A percentile compares a stretch with the other conserved stretches of the same genome.
These are phyloP conservation scores for Casuarius casuarius DNA, from an alignment of 2,113 vertebrate species.

Conservation along the genomic window DNA sequence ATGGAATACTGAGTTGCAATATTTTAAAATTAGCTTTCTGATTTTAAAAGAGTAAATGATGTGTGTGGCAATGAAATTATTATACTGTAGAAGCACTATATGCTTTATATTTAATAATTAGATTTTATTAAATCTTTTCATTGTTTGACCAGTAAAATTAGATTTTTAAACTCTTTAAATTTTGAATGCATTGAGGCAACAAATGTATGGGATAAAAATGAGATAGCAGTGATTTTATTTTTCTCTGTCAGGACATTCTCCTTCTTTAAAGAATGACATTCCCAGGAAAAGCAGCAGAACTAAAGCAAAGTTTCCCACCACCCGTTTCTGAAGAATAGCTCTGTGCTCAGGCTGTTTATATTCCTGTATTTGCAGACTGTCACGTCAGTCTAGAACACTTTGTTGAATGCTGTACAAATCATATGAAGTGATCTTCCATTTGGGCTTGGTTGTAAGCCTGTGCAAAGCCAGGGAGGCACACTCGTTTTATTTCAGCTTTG, in stretches of 20 bases:
- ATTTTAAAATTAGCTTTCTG: not conserved
- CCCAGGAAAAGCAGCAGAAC: not conserved
- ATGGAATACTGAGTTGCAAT: not conserved
- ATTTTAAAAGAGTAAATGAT: not conserved
- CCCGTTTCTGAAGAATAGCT: not conserved
- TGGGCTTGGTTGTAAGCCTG: not conserved
- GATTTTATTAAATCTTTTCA: not conserved
- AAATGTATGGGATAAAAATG: not conserved
- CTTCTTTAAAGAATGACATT: not conserved
- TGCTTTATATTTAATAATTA: not conserved
- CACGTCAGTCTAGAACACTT: not conserved
- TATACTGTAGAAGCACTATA: not conserved
- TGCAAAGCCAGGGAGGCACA: not conserved
- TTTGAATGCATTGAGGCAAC: not conserved
- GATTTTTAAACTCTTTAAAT: not conserved
- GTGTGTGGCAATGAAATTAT: not conserved
- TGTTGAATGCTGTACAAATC: not conserved
- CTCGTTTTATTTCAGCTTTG: not conserved
- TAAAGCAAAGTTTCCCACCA: not conserved
- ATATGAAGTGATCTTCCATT: not conserved
- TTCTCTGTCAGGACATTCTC: not conserved
- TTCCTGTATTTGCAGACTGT: not conserved
- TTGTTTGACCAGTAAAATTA: not conserved
- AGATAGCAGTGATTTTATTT: not conserved
- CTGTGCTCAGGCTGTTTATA: not conserved